A percentile compares a stretch with the other conserved stretches of the same genome.
Evolutionary conservation across 2,888 invertebrate genomes (phyloP).

Genomic region (Epsilonema sp.): DNA sequence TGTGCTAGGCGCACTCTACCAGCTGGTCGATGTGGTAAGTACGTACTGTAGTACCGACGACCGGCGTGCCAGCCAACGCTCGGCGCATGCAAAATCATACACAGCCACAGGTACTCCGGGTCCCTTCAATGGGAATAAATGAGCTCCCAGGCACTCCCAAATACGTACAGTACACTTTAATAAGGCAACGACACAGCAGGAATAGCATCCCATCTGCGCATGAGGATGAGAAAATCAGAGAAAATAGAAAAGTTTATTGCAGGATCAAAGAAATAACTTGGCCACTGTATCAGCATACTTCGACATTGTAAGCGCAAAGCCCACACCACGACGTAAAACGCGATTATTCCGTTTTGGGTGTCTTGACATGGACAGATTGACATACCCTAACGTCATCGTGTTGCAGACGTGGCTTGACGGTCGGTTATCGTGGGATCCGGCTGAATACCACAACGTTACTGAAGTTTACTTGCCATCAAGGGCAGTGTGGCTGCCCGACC

Average conservation of each 20-base stretch:
- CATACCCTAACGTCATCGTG: not conserved
- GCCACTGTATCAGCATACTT: slow-evolving; percentile 27
- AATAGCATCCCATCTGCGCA: no score
- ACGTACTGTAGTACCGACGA: no score
- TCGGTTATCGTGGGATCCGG: not conserved
- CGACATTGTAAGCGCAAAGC: slow-evolving; percentile 22
- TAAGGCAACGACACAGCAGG: no score
- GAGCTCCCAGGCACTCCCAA: no score
- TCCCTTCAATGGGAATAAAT: no score
- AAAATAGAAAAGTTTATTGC: no score
- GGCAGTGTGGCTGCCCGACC: slow-evolving; percentile 6
- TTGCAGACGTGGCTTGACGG: not conserved
- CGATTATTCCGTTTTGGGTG: no score
- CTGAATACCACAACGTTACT: not conserved
- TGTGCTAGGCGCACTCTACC: slow-evolving; percentile 22
- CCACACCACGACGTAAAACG: no score
- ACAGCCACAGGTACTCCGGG: not conserved
- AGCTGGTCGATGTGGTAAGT: slow-evolving; percentile 25
- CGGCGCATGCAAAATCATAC: not conserved
- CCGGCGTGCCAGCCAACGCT: no score
- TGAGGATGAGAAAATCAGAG: no score
- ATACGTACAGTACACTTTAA: no score
- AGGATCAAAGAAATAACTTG: slow-evolving; percentile 26
- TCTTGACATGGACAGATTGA: not conserved
- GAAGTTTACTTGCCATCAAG: not conserved